Evolutionary conservation across 2,797 vertebrate species (phyloP).

Genomic region (Adrianichthys oophorus): DNA sequence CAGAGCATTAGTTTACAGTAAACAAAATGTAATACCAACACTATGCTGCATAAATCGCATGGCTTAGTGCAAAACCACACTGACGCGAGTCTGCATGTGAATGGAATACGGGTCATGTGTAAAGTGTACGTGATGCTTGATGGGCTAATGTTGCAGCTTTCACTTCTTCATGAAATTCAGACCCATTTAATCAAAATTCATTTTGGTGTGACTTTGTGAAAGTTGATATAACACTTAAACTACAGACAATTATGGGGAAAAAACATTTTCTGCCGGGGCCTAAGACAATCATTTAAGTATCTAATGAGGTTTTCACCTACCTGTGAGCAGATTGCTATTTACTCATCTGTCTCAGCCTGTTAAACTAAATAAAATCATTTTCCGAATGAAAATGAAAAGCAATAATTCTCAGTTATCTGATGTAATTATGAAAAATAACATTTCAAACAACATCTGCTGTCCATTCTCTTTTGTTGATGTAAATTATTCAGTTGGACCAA

Average conservation of each 20-base stretch:
- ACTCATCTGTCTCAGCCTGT: conserved; percentile 5
- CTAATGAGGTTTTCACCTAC: conserved; percentile 40
- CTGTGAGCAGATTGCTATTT: conserved; percentile 12
- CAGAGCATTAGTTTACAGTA: conserved; percentile 45
- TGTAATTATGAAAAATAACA: conserved; percentile 35
- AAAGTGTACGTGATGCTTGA: conserved; percentile 11
- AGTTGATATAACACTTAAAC: conserved; percentile 9
- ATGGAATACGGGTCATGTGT: not conserved
- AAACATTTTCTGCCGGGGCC: not conserved
- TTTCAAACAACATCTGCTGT: conserved; percentile 31
- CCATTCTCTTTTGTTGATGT: conserved; percentile 18
- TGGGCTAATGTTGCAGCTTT: conserved; percentile 20
- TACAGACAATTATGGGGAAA: conserved; percentile 6
- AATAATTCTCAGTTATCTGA: conserved; percentile 33
- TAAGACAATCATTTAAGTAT: conserved; percentile 29
- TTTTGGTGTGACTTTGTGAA: conserved; percentile 6
- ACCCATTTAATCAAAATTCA: no score
- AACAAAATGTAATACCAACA: conserved; percentile 30
- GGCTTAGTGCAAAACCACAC: conserved; percentile 16
- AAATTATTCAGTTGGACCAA: conserved; percentile 20
- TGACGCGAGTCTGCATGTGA: conserved; percentile 13
- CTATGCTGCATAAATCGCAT: conserved; percentile 33
- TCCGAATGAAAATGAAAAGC: conserved; percentile 17
- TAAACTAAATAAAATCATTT: not conserved
- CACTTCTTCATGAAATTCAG: no score